Base-by-base conservation (phyloP, 2,797 vertebrate species). In the Platyrinchus mystaceus region DNA sequence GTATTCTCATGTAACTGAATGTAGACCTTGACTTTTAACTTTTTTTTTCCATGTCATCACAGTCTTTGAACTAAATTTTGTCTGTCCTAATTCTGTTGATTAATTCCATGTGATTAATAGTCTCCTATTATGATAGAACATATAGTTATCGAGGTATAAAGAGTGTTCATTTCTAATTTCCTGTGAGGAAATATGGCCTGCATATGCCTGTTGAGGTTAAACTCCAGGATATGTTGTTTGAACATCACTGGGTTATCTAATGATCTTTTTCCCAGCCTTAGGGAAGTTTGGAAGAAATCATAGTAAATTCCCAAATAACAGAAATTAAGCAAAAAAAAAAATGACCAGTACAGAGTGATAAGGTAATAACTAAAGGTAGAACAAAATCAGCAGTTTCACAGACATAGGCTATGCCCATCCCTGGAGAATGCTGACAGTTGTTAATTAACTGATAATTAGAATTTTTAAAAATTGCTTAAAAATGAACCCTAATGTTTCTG, bases 301-400 rank as follows among this genome's bases (percentile, higher is more conserved):
- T 7, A 62, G 50, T 12, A 71, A 75, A 60, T 91, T 89, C 28
- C 50, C 17, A 49, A 50, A 32, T 36, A 24, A 22, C 50, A 26
- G 28, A 88, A 87, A 71, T 44, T 19, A 62, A 58, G 2, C n/a
- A 70, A 23, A 19, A 43, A 46, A 7, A 46, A 70, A 84, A 91
- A 67, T 13, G 5, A 10, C 17, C 12, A 64, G 10, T 43, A 52
- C 36, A 76, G 4, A 14, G 20, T n/a, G 70, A 27, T 21, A 39
- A 90, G 10, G 8, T 93, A 87, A 84, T 63, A 68, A 84, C 78
- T 79, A 67, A 94, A 88, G 85, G 93, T 43, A 37, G 30, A 96
- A 41, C 23, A 91, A 69, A 91, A 53, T 36, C 15, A 59, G 28
- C 44, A 64, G 30, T 95, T 93, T 91, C 39, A 67, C 68, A 92